Evolutionary conservation across 1,140 invertebrate species (phyloP), one percentile per base, ranked within the genome.

Genomic region (Solenopsis fugax): DNA sequence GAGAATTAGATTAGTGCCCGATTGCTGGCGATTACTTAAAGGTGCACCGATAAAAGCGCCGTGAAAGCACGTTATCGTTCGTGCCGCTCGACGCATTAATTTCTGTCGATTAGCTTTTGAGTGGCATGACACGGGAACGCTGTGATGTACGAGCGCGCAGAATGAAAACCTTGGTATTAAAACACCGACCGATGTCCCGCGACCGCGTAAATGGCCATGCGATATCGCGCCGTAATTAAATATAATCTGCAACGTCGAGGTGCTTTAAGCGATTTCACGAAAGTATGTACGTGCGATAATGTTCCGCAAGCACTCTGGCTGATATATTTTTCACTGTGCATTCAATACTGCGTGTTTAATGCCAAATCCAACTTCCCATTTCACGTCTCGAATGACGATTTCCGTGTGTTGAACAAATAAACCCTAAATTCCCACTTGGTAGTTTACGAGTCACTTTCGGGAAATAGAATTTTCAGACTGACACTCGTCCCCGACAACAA

Each of bases 71-170:
- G 84, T 89, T 89, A 87, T 73, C 71, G 34, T 86, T 58, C 67
- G 76, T 56, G 81, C 60, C 37, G 52, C 12, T 37, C 73, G 60
- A 50, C 75, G 52, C 85, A 78, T 90, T 90, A 90, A 90, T 90
- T 87, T 85, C 73, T 73, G 45, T 64, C 89, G 88, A 90, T 90
- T 87, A 80, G 85, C 88, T 89, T 90, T 90, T 90, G 87, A 89
- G 85, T 85, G 62, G 73, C 82, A 82, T 24, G 80, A 78, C 76
- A 52, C 64, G 76, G 50, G 50, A 71, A 89, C 62, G 69, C 71
- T 62, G 78, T 87, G 89, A 90, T 73, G 81, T 54, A 75, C 76
- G 80, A 75, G 86, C 58, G 37, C 29, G 24, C 18, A 9, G 48
- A 87, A 84, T 90, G 56, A 82, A 89, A 82, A 86, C 41, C 72